phyloP scores from a whole-genome alignment of 2,113 vertebrate species.

The Ammodytes dubius region DNA sequence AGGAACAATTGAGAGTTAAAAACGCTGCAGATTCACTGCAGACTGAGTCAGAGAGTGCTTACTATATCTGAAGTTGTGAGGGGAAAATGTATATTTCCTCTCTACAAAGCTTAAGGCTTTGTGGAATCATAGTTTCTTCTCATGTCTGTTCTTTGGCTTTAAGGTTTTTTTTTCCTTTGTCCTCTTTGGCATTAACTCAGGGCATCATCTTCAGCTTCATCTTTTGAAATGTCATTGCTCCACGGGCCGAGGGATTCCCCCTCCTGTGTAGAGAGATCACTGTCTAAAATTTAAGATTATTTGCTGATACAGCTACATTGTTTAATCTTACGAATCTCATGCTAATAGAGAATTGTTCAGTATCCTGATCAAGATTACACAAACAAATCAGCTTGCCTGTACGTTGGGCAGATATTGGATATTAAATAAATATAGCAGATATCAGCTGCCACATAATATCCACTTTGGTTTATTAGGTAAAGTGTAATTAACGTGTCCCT shows the following conservation, averaged over 20 bases:
- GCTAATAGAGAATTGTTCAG: not conserved
- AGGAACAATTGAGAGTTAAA: conserved; percentile 43
- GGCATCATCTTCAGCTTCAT: conserved; percentile 37
- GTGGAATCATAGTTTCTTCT: not conserved
- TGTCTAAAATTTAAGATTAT: not conserved
- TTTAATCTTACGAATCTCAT: no score
- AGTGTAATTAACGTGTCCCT: not conserved
- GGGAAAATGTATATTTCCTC: not conserved
- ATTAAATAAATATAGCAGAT: not conserved
- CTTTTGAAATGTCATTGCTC: conserved; percentile 62
- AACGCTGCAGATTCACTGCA: conserved; percentile 16
- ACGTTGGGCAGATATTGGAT: not conserved
- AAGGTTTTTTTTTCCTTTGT: not conserved
- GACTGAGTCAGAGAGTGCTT: conserved; percentile 26
- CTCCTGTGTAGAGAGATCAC: not conserved
- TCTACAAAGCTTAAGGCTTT: not conserved
- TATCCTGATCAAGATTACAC: not conserved
- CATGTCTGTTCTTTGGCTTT: conserved; percentile 31
- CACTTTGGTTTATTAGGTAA: not conserved
- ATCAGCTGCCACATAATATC: not conserved
- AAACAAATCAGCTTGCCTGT: not conserved
- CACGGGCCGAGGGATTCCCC: not conserved
- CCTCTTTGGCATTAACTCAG: conserved; percentile 39
- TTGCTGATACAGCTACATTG: not conserved
- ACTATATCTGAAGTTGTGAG: not conserved